Percentiles rank a stretch among this genome's conserved stretches.
These are phyloP conservation scores for Metacarcinus magister DNA, from an alignment of 2,888 invertebrate species.

Conservation along the genomic window DNA sequence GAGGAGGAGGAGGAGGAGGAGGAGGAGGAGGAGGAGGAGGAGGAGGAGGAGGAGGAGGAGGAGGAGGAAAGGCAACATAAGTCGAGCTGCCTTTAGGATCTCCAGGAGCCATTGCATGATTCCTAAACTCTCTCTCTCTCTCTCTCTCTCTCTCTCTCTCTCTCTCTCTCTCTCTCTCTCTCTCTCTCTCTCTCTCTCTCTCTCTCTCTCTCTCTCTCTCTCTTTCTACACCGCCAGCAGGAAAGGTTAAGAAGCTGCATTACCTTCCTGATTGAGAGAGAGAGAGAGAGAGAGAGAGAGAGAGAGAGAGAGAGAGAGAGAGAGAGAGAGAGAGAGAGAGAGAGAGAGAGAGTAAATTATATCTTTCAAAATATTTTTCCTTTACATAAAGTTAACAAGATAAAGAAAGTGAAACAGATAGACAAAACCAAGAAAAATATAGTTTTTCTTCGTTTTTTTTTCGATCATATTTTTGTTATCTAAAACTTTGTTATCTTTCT, in stretches of 20 bases:
- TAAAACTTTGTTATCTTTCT: too few relatives aligned
- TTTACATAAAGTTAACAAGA: neutral
- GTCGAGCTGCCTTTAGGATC: neutral
- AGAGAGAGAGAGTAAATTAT: neutral
- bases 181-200: neutral
- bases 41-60: neutral
- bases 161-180: neutral
- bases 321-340: conserved; percentile 22
- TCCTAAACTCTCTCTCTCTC: too few relatives aligned
- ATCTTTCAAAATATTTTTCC: neutral
- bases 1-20: conserved; percentile 20
- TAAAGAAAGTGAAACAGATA: too few relatives aligned
- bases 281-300: neutral
- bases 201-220: neutral
- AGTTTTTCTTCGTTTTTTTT: too few relatives aligned
- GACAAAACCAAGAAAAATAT: neutral
- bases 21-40: neutral
- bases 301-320: conserved; percentile 2
- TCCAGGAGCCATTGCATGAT: neutral
- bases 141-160: neutral
- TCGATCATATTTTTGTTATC: too few relatives aligned
- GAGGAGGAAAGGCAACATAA: too few relatives aligned
- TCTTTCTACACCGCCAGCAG: neutral
- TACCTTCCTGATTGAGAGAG: too few relatives aligned
- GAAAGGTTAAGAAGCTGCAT: neutral